Percentiles rank a stretch among this genome's conserved stretches.
Evolutionary conservation across 2,797 vertebrate genomes (phyloP).

Genomic region (Alauda arvensis): DNA sequence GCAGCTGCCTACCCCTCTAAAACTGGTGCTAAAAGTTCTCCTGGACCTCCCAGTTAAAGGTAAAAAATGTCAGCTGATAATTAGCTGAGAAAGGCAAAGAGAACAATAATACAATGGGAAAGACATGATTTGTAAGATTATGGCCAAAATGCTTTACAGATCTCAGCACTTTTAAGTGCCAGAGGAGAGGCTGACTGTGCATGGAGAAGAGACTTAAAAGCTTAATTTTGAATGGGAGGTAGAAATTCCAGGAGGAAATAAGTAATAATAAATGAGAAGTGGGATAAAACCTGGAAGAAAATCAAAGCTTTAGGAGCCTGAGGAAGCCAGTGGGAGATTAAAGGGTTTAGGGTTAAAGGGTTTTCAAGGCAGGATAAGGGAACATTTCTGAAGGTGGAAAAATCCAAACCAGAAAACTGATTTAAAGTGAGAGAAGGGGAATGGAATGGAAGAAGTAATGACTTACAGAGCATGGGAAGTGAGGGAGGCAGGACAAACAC

Average conservation of each 20-base stretch:
- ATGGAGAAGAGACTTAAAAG: not conserved
- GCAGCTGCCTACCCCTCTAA: not conserved
- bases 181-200: too few relatives aligned
- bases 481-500: not conserved
- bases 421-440: not conserved
- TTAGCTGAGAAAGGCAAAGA: not conserved
- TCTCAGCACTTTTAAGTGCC: not conserved
- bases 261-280: not conserved
- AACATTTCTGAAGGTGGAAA: not conserved
- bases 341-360: not conserved
- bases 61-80: not conserved
- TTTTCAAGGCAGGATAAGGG: not conserved
- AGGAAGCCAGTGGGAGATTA: not conserved
- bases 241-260: not conserved
- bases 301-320: not conserved
- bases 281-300: not conserved
- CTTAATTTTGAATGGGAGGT: not conserved
- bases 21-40: not conserved
- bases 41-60: not conserved
- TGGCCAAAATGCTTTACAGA: not conserved
- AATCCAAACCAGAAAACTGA: not conserved
- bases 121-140: accelerated
- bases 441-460: accelerated
- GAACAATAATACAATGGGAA: not conserved
- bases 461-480: not conserved